phyloP scores from a whole-genome alignment of 2,888 invertebrate species.

The Gari tellinella region DNA sequence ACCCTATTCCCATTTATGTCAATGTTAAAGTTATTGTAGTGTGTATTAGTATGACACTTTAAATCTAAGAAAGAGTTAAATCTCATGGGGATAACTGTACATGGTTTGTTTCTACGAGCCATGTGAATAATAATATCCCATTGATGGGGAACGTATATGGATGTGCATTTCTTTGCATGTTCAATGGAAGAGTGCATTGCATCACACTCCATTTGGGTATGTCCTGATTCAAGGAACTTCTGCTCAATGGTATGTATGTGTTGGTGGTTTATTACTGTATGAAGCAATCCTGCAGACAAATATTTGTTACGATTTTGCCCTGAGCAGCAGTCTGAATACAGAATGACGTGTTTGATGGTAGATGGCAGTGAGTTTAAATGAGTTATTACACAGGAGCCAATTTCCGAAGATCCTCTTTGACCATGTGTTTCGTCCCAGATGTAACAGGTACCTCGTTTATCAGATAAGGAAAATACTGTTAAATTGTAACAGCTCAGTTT shows the following conservation, averaged over 20 bases:
- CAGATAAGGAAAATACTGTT: constrained; percentile 34
- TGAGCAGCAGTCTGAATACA: constrained; percentile 40
- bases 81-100: constrained; percentile 6
- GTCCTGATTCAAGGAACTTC: constrained; percentile 47
- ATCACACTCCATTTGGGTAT: constrained; percentile 36
- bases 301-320: constrained; percentile 46
- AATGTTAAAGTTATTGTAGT: constrained; percentile 15
- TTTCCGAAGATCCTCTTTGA: constrained; percentile 37
- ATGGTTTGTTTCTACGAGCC: constrained; percentile 21
- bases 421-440: constrained; percentile 39
- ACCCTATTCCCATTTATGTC: not conserved
- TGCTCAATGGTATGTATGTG: constrained; percentile 30
- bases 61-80: constrained; percentile 6
- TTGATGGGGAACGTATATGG: constrained; percentile 20
- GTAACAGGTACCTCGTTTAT: constrained; percentile 22
- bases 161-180: constrained; percentile 28
- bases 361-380: constrained; percentile 23
- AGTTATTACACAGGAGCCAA: constrained; percentile 31
- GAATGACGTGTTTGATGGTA: constrained; percentile 18
- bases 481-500: constrained; percentile 44
- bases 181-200: constrained; percentile 31
- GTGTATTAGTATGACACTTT: not conserved
- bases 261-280: constrained; percentile 14
- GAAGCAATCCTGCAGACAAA: constrained; percentile 26
- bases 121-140: constrained; percentile 30